Evolutionary conservation across 2,888 invertebrate species (phyloP), one percentile per base, ranked within the genome.

Genomic region (Gari tellinella): DNA sequence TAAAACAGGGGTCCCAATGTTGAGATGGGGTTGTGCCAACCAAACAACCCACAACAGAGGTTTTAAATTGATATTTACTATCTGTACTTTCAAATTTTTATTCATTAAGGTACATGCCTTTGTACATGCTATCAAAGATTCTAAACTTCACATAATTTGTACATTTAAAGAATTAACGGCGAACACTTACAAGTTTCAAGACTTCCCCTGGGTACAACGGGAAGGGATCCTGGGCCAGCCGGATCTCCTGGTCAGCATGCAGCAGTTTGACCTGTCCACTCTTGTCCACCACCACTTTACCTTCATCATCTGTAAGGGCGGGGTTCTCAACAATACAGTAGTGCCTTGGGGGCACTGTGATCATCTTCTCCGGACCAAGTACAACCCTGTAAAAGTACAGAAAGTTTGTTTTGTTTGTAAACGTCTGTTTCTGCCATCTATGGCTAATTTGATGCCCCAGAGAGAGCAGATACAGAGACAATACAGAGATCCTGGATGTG

Each of bases 271-370:
- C 91, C 84, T 93, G 93, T 21, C 93, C 93, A 66, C 82, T 79
- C 1, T 66, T 73, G 70, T 93, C 93, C 49, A 86, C 73, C 2
- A 90, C 83, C 15, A 92, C 87, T 8, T 83, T 79, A 14, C 83
- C 85, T 40, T 92, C 90, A 21, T 85, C 88, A 80, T 92, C 89
- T 51, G 87, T 81, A 17, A 90, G 58, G 0, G 92, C 92, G 46
- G 93, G 93, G 85, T 93, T 93, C 81, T 91, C 91, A 21, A 93
- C 89, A 37, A 92, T 87, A 77, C 93, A 93, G 85, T 93, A 93
- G 76, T 93, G 92, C 69, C 92, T 88, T 12, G 93, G 93, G 5
- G 93, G 93, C 65, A 93, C 90, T 23, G 92, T 92, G 40, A 93
- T 86, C 93, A 93, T 93, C 72, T 89, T 88, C 64, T 91, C 91